Base-by-base conservation (phyloP, 2,113 vertebrate species). In the Entelurus aequoreus region DNA sequence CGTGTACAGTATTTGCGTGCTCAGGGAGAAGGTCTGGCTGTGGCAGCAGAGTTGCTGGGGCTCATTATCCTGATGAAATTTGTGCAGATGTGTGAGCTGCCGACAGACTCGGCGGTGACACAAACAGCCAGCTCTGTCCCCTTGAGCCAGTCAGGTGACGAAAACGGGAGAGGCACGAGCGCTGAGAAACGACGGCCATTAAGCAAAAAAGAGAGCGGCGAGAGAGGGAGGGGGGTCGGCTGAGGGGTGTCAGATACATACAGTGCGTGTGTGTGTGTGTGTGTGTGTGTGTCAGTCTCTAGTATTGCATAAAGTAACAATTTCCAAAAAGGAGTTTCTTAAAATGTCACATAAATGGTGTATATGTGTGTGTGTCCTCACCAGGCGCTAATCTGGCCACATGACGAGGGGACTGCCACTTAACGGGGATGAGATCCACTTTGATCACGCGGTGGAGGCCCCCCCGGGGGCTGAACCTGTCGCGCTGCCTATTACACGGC, bases 11-110 rank as follows among this genome's bases (percentile, higher is more conserved):
- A 69, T 21, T 55, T 14, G 68, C 0, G 40, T 47, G 65, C 54
- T 56, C 60, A 48, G 49, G 57, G 46, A 52, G 47, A 54, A 53
- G 48, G 51, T 72, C 66, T 75, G 75, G 76, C 71, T 69, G 68
- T 80, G 63, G 83, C 75, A 73, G 75, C 73, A 82, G 62, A 79
- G 74, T 77, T 80, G 78, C 78, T 72, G 19, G 36, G 79, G 80
- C 85, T 90, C 86, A 89, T 90, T 90, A 90, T 88, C 87, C 84
- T 85, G 88, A 89, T 88, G 86, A 88, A 88, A 88, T 86, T 85
- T 85, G 83, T 60, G 76, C 89, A 91, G 88, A 90, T 85, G 87
- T 87, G 88, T 80, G 83, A 87, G 80, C 83, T 75, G 76, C 82
- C 72, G 83, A 89, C 88, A 88, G 83, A 84, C 83, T 87, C 83